Evolutionary conservation across 2,797 vertebrate genomes (phyloP), one percentile per base, ranked within the genome.

Genomic region (Gadopsis bispinosus): DNA sequence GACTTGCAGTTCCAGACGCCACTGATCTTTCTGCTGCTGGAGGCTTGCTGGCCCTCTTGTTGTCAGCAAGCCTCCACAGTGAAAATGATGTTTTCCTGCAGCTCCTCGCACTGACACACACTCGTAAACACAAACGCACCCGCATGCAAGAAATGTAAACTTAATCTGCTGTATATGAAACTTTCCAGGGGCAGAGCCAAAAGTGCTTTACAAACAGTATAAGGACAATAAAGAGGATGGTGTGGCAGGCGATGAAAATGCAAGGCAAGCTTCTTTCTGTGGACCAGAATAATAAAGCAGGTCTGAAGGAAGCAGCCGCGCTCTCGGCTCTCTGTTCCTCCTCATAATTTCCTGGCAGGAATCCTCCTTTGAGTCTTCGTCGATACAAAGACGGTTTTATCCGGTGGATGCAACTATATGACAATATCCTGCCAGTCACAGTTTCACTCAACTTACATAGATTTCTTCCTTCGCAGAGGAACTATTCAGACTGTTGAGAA

Each of bases 121-220:
- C 43, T 26, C 6, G 19, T 12, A 65, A 51, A 72, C 73, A 75
- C 4, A 66, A 51, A 66, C 16, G 63, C 47, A 0, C 29, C 19
- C 47, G 35, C 63, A 54, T 55, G 13, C 35, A 41, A 55, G 29
- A 68, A 73, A 48, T 60, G 45, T 70, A 43, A 72, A 69, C 64
- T 59, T 75, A 73, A 79, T 79, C 59, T 76, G 60, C 79, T 22
- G 51, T 26, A 16, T 73, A 47, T 79, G 45, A 54, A 77, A 67
- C 35, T 54, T 83, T 77, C 22, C 50, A 5, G 12, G 12, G 2
- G 47, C n/a, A 1, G 19, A 76, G 69, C 53, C 9, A n/a, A 76
- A 85, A 80, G 68, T 69, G 74, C 81, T 83, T 80, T 64, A 48
- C 66, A 64, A 73, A 85, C 76, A 73, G 17, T 62, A 54, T 35